Percentiles rank a stretch among this genome's conserved stretches.
These are phyloP conservation scores for Brenthis ino DNA, from an alignment of 2,888 invertebrate species.

Conservation along the genomic window DNA sequence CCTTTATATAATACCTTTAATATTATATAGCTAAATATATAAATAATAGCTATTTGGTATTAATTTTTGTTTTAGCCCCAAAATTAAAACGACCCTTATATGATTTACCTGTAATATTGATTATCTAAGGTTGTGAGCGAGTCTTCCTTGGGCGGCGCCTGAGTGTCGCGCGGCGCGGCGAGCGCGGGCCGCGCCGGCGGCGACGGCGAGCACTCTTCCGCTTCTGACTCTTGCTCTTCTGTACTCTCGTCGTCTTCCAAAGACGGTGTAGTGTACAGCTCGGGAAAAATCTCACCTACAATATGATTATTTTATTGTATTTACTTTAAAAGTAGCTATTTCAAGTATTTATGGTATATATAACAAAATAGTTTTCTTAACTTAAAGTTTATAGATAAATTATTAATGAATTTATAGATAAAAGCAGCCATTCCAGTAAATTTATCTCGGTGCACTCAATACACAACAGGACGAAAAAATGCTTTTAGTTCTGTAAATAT, in stretches of 20 bases:
- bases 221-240: constrained; percentile 50
- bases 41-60: too few species aligned
- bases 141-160: constrained; percentile 59
- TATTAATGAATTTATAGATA: too few species aligned
- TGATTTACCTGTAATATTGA: constrained; percentile 73
- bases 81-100: background rate
- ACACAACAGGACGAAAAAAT: constrained; percentile 5
- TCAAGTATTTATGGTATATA: too few species aligned
- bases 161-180: constrained; percentile 62
- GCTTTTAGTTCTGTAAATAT: constrained; percentile 13
- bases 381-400: too few species aligned
- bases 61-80: too few species aligned
- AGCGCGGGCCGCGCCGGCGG: constrained; percentile 68
- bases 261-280: constrained; percentile 60
- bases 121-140: constrained; percentile 61
- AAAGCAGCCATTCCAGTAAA: too few species aligned
- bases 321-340: too few species aligned
- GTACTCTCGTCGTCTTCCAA: constrained; percentile 63
- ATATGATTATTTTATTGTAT: background rate
- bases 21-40: too few species aligned
- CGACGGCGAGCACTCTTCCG: constrained; percentile 66
- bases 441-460: background rate
- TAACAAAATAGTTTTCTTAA: too few species aligned
- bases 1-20: too few species aligned
- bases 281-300: constrained; percentile 73